These are phyloP conservation scores for Melanotaenia pygmaea DNA, from an alignment of 2,797 vertebrate species.

Conservation along the genomic window DNA sequence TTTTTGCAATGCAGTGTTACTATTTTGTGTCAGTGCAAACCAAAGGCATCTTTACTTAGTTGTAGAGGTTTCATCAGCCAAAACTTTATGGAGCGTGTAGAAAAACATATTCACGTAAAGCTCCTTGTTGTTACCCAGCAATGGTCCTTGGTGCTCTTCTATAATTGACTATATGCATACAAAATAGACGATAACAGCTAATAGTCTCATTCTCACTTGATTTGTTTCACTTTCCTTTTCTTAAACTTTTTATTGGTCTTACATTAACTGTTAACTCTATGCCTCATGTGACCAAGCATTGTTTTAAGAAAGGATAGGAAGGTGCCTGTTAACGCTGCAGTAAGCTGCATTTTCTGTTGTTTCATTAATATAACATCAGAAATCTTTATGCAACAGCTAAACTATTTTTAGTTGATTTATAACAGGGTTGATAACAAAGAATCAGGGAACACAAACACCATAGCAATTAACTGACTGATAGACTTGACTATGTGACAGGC, in stretches of 20 bases:
- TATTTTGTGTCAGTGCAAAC: background rate
- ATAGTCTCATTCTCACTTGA: too few species aligned
- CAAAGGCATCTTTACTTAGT: background rate
- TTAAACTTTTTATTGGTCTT: conserved; percentile 47
- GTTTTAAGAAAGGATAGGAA: conserved; percentile 69
- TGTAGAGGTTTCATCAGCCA: conserved; percentile 24
- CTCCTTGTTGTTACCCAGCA: too few species aligned
- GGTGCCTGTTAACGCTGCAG: conserved; percentile 58
- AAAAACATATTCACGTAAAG: background rate
- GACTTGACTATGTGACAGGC: background rate
- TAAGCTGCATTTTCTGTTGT: conserved; percentile 66
- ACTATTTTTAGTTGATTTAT: background rate
- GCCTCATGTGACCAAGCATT: conserved; percentile 67
- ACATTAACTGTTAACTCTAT: conserved; percentile 62
- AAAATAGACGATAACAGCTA: too few species aligned
- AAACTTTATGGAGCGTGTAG: background rate
- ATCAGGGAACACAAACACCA: background rate
- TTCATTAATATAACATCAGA: conserved; percentile 60
- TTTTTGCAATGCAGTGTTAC: background rate
- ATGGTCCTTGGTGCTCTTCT: too few species aligned
- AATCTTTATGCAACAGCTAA: conserved; percentile 59
- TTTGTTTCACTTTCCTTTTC: background rate
- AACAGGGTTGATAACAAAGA: background rate
- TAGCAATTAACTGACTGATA: background rate
- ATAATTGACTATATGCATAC: too few species aligned